Percentiles rank a stretch among this genome's conserved stretches.
Conservation (phyloP, 2,888 invertebrate genomes). For the Noctua fimbriata region DNA sequence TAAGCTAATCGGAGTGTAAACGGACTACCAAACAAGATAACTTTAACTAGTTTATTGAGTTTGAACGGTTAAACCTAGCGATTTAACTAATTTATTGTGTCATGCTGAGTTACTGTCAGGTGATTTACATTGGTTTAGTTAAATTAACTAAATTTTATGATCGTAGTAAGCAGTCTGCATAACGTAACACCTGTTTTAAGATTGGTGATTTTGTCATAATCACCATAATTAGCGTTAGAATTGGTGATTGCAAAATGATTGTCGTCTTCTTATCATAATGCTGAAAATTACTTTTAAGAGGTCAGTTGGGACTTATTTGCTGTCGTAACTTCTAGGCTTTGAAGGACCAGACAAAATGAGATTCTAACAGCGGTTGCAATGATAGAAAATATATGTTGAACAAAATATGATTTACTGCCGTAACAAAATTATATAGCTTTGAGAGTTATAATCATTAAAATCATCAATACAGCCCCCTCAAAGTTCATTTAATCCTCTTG, state of each 20-base stretch:
- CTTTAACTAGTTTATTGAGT: constrained; percentile 36
- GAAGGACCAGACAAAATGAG: too few relatives aligned
- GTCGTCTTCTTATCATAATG: neutral
- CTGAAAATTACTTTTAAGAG: neutral
- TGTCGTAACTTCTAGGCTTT: neutral
- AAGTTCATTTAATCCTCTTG: too few relatives aligned
- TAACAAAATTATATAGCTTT: too few relatives aligned
- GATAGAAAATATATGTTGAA: neutral
- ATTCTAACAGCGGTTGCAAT: neutral
- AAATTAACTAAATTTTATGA: constrained; percentile 17
- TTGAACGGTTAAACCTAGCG: constrained; percentile 17
- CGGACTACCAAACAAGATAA: constrained; percentile 34
- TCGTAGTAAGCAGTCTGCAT: neutral
- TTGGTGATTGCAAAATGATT: neutral
- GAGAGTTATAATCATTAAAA: too few relatives aligned
- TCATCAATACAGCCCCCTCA: too few relatives aligned
- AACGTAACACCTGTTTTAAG: neutral
- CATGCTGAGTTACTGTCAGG: constrained; percentile 26
- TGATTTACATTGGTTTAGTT: constrained; percentile 19
- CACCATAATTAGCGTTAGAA: too few relatives aligned
- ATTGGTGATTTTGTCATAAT: neutral
- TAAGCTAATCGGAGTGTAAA: constrained; percentile 51
- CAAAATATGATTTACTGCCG: too few relatives aligned
- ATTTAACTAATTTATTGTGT: constrained; percentile 47
- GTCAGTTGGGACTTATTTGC: neutral